phyloP scores from a whole-genome alignment of 2,113 vertebrate species.

The Merops nubicus region DNA sequence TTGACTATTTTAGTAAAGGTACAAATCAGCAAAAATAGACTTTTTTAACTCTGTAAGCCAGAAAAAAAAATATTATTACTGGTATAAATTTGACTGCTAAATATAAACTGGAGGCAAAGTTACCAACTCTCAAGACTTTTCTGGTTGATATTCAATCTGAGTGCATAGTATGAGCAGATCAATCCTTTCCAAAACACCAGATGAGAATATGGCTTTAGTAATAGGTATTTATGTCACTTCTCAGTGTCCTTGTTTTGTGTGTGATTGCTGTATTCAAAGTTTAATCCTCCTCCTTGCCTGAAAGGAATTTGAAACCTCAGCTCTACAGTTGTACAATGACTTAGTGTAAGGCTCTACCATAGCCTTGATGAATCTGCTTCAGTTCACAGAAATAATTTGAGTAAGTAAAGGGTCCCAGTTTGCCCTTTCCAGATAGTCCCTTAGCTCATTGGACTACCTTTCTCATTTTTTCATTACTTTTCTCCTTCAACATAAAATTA shows the following conservation, averaged over 20 bases:
- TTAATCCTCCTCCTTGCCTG: not conserved
- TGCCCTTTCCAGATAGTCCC: not conserved
- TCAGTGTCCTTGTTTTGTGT: not conserved
- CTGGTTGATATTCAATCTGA: not conserved
- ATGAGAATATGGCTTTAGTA: not conserved
- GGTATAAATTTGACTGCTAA: constrained; percentile 28
- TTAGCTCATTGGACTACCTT: not conserved
- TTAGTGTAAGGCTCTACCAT: not conserved
- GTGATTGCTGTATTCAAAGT: not conserved
- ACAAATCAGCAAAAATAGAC: not conserved
- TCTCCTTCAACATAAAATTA: not conserved
- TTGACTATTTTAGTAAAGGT: not conserved
- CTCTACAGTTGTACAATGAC: not conserved
- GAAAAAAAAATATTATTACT: constrained; percentile 10
- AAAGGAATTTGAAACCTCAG: not conserved
- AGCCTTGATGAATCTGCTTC: not conserved
- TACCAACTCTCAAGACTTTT: not conserved
- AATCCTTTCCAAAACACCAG: not conserved
- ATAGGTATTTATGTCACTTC: not conserved
- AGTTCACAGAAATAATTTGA: not conserved
- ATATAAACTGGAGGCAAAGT: constrained; percentile 7
- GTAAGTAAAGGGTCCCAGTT: not conserved
- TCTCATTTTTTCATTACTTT: not conserved
- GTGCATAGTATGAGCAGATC: not conserved
- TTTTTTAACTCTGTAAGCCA: not conserved